Conservation (phyloP, 2,888 invertebrate genomes). For the Acanthosepion esculentum region DNA sequence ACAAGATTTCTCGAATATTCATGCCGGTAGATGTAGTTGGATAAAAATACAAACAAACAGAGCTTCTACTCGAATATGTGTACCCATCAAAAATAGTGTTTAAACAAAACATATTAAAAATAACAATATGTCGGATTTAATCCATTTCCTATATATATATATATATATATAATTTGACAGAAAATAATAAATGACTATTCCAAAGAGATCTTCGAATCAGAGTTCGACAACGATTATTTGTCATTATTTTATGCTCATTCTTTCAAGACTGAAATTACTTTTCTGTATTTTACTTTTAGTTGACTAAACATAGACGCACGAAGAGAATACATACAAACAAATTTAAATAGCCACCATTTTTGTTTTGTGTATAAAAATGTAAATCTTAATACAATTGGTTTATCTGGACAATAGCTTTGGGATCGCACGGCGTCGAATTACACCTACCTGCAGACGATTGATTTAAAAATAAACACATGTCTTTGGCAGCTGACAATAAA, state of each 20-base stretch:
- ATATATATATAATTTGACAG: not conserved
- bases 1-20: no score
- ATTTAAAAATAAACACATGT: slow-evolving; percentile 13
- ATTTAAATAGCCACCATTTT: not conserved
- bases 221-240: not conserved
- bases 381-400: not conserved
- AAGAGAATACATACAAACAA: not conserved
- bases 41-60: no score
- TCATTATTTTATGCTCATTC: not conserved
- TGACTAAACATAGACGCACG: not conserved
- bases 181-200: not conserved
- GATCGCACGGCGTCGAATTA: slow-evolving; percentile 2
- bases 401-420: not conserved
- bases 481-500: slow-evolving; percentile 17
- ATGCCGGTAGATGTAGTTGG: no score
- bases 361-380: slow-evolving; percentile 4
- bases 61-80: no score
- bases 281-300: not conserved
- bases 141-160: no score
- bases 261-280: not conserved
- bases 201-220: not conserved
- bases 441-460: not conserved
- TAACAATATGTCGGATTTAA: no score
- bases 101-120: no score
- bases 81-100: no score